These are phyloP conservation scores for Danio kyathit DNA, from an alignment of 2,797 vertebrate genomes.

Conservation along the genomic window DNA sequence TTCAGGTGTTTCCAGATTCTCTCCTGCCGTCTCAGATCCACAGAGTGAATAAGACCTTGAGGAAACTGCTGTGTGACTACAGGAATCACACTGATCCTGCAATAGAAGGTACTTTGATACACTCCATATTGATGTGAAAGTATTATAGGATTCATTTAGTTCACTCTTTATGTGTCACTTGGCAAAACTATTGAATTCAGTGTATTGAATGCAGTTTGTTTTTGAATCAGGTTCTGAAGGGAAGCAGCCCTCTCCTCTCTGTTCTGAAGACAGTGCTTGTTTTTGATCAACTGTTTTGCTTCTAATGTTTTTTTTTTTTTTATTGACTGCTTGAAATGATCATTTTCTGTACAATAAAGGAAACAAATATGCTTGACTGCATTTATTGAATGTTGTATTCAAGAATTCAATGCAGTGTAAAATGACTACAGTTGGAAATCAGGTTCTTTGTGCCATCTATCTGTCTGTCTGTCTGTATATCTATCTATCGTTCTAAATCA, in stretches of 20 bases:
- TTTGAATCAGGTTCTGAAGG: slow-evolving; percentile 11
- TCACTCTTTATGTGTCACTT: background rate
- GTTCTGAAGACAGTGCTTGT: background rate
- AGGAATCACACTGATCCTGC: background rate
- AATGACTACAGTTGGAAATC: background rate
- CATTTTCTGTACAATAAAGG: background rate
- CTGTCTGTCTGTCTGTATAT: too few relatives aligned
- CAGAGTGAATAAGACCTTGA: slow-evolving; percentile 30
- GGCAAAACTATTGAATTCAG: background rate
- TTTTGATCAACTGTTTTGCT: slow-evolving; percentile 6
- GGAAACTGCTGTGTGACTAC: background rate
- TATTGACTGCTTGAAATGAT: background rate
- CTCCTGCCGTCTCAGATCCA: slow-evolving; percentile 2
- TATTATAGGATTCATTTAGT: background rate
- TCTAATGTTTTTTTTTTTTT: background rate
- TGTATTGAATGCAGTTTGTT: background rate
- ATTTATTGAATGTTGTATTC: too few relatives aligned
- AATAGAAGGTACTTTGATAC: slow-evolving; percentile 10
- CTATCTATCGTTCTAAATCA: too few relatives aligned
- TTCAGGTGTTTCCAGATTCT: background rate
- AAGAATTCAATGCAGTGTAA: too few relatives aligned
- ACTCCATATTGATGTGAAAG: background rate
- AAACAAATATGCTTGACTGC: background rate
- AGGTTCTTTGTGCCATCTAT: too few relatives aligned
- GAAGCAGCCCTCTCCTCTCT: background rate